A percentile compares a stretch with the other conserved stretches of the same genome.
These are phyloP conservation scores for Heliconius ethilla DNA, from an alignment of 2,888 invertebrate species.

Conservation along the genomic window DNA sequence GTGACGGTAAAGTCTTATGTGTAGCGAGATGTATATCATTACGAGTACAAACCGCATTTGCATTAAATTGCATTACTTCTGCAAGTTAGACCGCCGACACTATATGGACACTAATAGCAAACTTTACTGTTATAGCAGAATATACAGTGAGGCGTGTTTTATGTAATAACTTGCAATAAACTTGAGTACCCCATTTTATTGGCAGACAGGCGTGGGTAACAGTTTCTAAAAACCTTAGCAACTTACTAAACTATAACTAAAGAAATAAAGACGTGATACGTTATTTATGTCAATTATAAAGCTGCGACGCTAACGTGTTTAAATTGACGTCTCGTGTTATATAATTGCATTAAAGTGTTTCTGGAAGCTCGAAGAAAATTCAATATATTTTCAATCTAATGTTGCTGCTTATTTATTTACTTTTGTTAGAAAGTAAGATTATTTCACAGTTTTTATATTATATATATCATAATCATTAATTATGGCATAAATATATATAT, in stretches of 20 bases:
- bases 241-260: conserved; percentile 26
- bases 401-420: conserved; percentile 10
- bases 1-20: neutral
- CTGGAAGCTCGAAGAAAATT: conserved; percentile 36
- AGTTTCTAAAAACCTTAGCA: conserved; percentile 14
- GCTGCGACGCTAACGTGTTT: conserved; percentile 33
- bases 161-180: conserved; percentile 24
- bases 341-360: conserved; percentile 37
- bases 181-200: conserved; percentile 18
- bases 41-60: conserved; percentile 62
- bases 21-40: conserved; percentile 51
- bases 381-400: conserved; percentile 25
- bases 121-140: neutral
- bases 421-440: neutral
- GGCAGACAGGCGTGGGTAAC: conserved; percentile 22
- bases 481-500: too few relatives aligned
- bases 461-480: too few relatives aligned
- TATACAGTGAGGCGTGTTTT: conserved; percentile 26
- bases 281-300: conserved; percentile 41
- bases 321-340: conserved; percentile 35
- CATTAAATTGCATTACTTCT: conserved; percentile 68
- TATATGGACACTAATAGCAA: neutral
- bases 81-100: conserved; percentile 43
- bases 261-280: conserved; percentile 40
- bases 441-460: neutral